A percentile compares a stretch with the other conserved stretches of the same genome.
These are phyloP conservation scores for Urocynchramus pylzowi DNA, from an alignment of 2,113 vertebrate genomes.

Conservation along the genomic window DNA sequence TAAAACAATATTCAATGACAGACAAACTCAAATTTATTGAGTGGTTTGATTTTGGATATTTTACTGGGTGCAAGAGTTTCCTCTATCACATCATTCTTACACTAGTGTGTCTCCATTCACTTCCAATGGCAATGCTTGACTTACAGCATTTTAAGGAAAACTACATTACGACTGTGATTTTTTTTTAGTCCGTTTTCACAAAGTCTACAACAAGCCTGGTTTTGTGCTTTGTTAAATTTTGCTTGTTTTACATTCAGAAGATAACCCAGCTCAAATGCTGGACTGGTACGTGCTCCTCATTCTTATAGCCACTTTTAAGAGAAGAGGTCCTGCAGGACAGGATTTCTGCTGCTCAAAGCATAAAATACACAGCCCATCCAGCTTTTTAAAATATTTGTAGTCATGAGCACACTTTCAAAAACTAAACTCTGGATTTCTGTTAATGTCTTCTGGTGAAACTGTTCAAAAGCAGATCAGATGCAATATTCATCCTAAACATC, in stretches of 20 bases:
- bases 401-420: neutral
- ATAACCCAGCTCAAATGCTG: neutral
- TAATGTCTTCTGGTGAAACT: neutral
- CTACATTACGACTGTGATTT: neutral
- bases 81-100: neutral
- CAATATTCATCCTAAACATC: neutral
- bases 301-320: neutral
- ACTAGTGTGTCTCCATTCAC: neutral
- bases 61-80: neutral
- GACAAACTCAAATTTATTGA: neutral
- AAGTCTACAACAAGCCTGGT: neutral
- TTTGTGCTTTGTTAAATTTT: neutral
- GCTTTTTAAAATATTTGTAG: neutral
- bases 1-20: neutral
- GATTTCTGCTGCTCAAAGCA: neutral
- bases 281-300: neutral
- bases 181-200: neutral
- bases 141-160: neutral
- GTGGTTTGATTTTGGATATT: neutral
- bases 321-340: neutral
- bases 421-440: neutral
- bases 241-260: neutral
- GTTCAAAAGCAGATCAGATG: neutral
- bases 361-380: neutral
- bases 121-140: neutral